Percentiles rank a stretch among this genome's conserved stretches.
Evolutionary conservation across 1,140 invertebrate species (phyloP).

Genomic region (Diprion similis): DNA sequence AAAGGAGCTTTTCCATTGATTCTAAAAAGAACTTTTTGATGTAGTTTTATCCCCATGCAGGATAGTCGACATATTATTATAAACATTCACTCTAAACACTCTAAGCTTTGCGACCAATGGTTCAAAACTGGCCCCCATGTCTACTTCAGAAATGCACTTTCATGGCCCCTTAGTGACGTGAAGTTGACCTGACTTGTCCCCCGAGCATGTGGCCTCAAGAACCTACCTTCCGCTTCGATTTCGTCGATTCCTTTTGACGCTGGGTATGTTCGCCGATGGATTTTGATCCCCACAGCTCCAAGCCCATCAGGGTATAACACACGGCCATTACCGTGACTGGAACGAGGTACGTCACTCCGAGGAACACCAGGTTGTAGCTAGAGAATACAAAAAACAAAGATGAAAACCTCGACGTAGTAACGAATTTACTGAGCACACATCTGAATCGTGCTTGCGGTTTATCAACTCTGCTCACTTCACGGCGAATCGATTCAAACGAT

Average conservation of each 20-base stretch:
- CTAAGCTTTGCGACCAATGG: no score
- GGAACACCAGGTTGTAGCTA: slow-evolving; percentile 89
- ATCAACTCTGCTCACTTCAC: background rate
- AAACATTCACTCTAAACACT: no score
- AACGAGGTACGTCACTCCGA: slow-evolving; percentile 88
- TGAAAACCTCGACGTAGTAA: background rate
- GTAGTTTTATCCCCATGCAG: no score
- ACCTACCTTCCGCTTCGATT: slow-evolving; percentile 92
- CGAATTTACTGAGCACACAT: background rate
- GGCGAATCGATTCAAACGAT: background rate
- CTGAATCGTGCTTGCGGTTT: background rate
- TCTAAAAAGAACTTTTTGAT: no score
- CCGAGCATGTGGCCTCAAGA: slow-evolving; percentile 37
- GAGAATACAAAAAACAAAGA: slow-evolving; percentile 31
- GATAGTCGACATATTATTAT: no score
- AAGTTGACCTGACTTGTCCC: background rate
- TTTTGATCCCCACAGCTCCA: slow-evolving; percentile 78
- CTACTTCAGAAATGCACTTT: no score
- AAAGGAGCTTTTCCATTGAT: no score
- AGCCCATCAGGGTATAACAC: slow-evolving; percentile 86
- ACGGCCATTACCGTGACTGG: slow-evolving; percentile 88
- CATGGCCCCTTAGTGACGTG: no score
- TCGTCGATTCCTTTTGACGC: slow-evolving; percentile 82
- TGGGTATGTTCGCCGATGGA: slow-evolving; percentile 90
- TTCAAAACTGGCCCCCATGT: no score